phyloP scores from a whole-genome alignment of 2,888 invertebrate genomes.

The Plutella xylostella region DNA sequence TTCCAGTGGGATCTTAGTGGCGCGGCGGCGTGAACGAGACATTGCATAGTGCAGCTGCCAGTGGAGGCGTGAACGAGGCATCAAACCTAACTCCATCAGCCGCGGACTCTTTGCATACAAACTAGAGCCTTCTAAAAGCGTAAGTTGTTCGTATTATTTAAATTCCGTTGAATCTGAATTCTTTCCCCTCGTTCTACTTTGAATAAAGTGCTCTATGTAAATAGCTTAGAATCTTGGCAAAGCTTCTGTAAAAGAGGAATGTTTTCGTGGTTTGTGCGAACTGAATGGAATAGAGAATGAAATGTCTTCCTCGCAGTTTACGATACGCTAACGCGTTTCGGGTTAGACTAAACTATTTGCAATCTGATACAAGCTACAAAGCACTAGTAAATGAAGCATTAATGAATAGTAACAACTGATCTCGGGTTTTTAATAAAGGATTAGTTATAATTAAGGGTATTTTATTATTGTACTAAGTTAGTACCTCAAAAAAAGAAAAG shows the following conservation, averaged over 20 bases:
- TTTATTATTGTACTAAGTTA: no score
- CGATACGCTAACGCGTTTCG: conserved; percentile 4
- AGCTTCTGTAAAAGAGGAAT: conserved; percentile 29
- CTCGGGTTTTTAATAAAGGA: no score
- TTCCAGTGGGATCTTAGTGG: not conserved
- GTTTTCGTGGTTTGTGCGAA: conserved; percentile 43
- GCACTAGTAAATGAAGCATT: no score
- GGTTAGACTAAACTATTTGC: not conserved
- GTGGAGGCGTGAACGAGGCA: not conserved
- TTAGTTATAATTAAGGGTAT: no score
- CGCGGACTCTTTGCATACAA: not conserved
- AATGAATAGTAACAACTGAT: no score
- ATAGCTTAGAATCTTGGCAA: conserved; percentile 25
- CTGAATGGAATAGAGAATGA: conserved; percentile 53
- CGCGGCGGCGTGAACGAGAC: not conserved
- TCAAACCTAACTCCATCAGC: not conserved
- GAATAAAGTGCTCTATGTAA: conserved; percentile 44
- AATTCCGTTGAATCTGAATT: conserved; percentile 39
- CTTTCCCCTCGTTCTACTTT: conserved; percentile 25
- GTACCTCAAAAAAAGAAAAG: no score
- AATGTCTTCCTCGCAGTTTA: conserved; percentile 28
- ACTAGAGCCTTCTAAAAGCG: not conserved
- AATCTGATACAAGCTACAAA: no score
- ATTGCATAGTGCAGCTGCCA: not conserved
- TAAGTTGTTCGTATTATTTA: conserved; percentile 32